Evolutionary conservation across 2,888 invertebrate species (phyloP), one percentile per base, ranked within the genome.

Genomic region (Eilema caniola): DNA sequence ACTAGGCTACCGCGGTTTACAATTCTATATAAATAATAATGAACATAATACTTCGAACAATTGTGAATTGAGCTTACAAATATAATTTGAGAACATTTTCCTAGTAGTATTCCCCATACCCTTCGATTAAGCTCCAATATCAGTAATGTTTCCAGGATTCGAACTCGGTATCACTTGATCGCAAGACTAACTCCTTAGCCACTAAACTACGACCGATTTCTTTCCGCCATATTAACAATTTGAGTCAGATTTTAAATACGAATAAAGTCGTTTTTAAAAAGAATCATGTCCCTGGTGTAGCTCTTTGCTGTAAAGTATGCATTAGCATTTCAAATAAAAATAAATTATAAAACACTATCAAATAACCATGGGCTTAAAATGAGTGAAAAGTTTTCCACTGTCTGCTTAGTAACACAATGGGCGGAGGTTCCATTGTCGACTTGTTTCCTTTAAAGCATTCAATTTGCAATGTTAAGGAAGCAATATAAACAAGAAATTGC

Each of bases 401-500:
- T 47, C 24, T 33, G 41, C 23, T 24, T 24, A 64, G 56, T 41
- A 65, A 67, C 57, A 78, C 71, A 77, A 65, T 73, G 72, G 60
- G 62, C 28, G 8, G 33, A 62, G 71, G 76, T 81, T 67, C 70
- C 64, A 74, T 75, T 81, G 78, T 81, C 71, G 68, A 65, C 72
- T 75, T 24, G 72, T 75, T 77, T 61, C 66, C 66, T 60, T 47
- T 37, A 33, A 41, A 66, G 41, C 62, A 70, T 61, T 71, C 75
- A 71, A 77, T 81, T 77, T 79, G 69, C 61, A 79, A 72, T 71
- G 67, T 79, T 69, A 72, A 72, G 74, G 70, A 77, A 73, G 71
- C 67, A 69, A 57, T 77, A 62, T 69, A 69, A 72, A 81, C 67
- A 73, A 77, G 70, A 72, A 81, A 61, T 68, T n/a, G 74, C 3